phyloP scores from a whole-genome alignment of 2,113 vertebrate species.

The Chloropsis hardwickii region DNA sequence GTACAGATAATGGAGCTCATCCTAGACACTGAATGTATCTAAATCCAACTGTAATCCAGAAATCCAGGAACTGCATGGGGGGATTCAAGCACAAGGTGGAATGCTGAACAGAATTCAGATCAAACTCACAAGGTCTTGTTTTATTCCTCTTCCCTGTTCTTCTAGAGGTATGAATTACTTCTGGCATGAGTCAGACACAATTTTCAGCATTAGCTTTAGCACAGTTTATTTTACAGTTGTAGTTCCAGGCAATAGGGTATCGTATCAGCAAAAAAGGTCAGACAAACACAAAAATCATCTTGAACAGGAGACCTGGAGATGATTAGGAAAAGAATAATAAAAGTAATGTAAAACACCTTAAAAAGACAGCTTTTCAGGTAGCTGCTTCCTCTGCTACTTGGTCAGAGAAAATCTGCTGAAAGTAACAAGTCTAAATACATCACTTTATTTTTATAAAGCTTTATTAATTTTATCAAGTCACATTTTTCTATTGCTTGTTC shows the following conservation, averaged over 20 bases:
- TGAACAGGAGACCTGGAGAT: background rate
- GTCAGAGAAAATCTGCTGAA: background rate
- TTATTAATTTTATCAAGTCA: background rate
- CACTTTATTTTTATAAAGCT: background rate
- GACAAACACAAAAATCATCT: background rate
- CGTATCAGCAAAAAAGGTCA: background rate
- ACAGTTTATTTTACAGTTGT: background rate
- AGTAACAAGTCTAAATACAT: background rate
- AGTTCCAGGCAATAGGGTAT: background rate
- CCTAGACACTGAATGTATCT: background rate
- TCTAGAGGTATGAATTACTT: background rate
- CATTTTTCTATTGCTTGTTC: background rate
- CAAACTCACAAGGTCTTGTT: background rate
- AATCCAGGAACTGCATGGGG: background rate
- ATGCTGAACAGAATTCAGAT: background rate
- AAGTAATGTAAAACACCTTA: background rate
- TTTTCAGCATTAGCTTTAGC: background rate
- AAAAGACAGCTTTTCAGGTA: background rate
- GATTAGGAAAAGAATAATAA: background rate
- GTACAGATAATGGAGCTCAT: background rate
- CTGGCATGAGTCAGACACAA: background rate
- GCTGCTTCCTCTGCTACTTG: background rate
- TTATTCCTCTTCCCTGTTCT: background rate
- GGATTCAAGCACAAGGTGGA: background rate
- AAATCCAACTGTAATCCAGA: background rate